phyloP scores from a whole-genome alignment of 2,888 invertebrate genomes.

The Hirtodrosophila confusa region DNA sequence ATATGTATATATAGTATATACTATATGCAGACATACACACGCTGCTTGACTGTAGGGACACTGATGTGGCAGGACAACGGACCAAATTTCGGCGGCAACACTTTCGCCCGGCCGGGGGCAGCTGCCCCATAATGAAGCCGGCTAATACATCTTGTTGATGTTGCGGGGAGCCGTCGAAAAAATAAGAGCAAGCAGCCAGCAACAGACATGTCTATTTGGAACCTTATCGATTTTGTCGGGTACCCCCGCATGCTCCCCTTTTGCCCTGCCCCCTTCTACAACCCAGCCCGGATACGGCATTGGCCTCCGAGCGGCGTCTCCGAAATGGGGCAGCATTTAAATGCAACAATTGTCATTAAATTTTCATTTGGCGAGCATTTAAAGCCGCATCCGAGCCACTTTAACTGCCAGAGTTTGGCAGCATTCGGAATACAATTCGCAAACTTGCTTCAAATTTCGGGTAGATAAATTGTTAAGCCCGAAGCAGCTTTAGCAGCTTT shows the following conservation, averaged over 20 bases:
- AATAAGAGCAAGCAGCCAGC: conserved; percentile 13
- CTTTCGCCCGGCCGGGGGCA: conserved; percentile 22
- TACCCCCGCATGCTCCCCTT: conserved; percentile 20
- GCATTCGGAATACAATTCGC: not conserved
- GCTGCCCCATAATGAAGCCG: conserved; percentile 70
- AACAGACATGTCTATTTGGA: conserved; percentile 76
- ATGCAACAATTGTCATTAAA: conserved; percentile 79
- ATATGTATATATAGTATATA: conserved; percentile 6
- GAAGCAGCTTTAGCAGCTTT: no score
- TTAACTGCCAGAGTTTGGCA: not conserved
- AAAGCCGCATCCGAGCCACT: conserved; percentile 6
- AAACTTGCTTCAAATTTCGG: not conserved
- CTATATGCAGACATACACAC: conserved; percentile 19
- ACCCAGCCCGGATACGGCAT: conserved; percentile 12
- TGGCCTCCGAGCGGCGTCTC: conserved; percentile 24
- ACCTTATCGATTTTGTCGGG: conserved; percentile 71
- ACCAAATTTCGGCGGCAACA: conserved; percentile 48
- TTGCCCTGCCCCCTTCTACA: not conserved
- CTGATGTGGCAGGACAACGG: conserved; percentile 36
- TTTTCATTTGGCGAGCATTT: conserved; percentile 41
- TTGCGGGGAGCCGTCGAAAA: conserved; percentile 46
- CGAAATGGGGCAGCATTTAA: conserved; percentile 73
- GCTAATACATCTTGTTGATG: conserved; percentile 72
- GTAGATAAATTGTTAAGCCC: no score
- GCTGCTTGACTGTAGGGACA: conserved; percentile 29